A percentile compares a stretch with the other conserved stretches of the same genome.
Evolutionary conservation across 2,113 vertebrate genomes (phyloP).

Genomic region (Coreoperca whiteheadi): DNA sequence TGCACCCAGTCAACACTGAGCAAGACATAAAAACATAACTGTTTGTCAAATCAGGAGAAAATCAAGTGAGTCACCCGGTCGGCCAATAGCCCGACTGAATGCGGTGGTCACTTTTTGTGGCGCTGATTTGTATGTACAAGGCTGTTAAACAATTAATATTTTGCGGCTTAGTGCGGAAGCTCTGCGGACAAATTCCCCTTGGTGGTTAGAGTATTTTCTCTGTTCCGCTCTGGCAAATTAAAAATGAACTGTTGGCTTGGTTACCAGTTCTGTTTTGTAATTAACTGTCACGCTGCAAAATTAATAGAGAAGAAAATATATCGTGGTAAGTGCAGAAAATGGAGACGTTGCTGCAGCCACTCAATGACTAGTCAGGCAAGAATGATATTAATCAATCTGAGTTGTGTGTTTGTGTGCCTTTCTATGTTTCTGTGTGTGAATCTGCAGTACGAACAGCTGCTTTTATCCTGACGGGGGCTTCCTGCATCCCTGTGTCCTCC

Average conservation of each 20-base stretch:
- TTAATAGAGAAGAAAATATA: constrained; percentile 55
- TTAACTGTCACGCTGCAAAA: constrained; percentile 70
- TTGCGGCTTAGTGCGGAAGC: constrained; percentile 36
- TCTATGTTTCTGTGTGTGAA: not conserved
- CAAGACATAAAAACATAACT: constrained; percentile 26
- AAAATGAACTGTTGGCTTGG: constrained; percentile 59
- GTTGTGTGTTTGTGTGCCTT: not conserved
- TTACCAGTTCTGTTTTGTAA: constrained; percentile 69
- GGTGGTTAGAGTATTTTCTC: constrained; percentile 39
- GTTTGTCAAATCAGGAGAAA: constrained; percentile 43
- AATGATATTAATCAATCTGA: constrained; percentile 5
- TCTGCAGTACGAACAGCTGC: constrained; percentile 19
- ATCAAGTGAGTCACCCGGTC: constrained; percentile 24
- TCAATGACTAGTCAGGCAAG: constrained; percentile 27
- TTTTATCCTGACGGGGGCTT: not conserved
- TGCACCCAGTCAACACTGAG: constrained; percentile 22
- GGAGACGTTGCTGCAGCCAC: constrained; percentile 19
- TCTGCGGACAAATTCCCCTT: constrained; percentile 48
- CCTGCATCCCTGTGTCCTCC: not conserved
- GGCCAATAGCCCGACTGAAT: not conserved
- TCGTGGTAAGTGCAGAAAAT: constrained; percentile 25
- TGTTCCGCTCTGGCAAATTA: constrained; percentile 69
- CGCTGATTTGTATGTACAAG: constrained; percentile 33
- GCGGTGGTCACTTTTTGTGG: constrained; percentile 28
- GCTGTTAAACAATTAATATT: constrained; percentile 69